Evolutionary conservation across 2,888 invertebrate genomes (phyloP).

Genomic region (Venusia cambrica): DNA sequence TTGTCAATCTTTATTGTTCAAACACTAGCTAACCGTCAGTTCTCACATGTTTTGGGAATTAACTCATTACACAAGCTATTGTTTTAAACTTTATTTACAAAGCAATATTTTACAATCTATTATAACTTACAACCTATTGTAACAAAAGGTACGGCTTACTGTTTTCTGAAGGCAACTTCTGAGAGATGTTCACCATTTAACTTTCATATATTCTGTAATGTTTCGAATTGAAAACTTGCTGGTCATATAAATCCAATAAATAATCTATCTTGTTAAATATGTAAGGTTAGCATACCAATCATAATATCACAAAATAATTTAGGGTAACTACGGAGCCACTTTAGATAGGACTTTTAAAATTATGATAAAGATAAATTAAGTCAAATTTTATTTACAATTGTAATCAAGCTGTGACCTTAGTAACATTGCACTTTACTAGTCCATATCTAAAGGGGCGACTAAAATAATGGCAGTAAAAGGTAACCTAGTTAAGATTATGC

Average conservation of each 20-base stretch:
- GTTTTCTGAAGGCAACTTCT: constrained; percentile 40
- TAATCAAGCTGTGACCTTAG: constrained; percentile 4
- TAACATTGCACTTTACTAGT: constrained; percentile 12
- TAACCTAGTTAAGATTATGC: constrained; percentile 42
- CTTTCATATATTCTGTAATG: too few species aligned
- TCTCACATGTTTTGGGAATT: constrained; percentile 41
- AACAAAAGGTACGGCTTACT: constrained; percentile 23
- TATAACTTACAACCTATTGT: constrained; percentile 63
- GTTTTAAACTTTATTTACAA: constrained; percentile 77
- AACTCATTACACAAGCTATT: constrained; percentile 54
- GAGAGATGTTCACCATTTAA: too few species aligned
- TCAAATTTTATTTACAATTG: constrained; percentile 14
- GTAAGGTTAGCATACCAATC: constrained; percentile 32
- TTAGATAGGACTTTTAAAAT: constrained; percentile 22
- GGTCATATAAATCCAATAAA: constrained; percentile 12
- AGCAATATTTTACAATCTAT: constrained; percentile 74
- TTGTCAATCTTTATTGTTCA: too few species aligned
- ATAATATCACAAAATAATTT: constrained; percentile 78
- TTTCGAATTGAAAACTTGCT: constrained; percentile 5
- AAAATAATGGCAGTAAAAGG: constrained; percentile 68
- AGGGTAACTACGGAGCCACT: constrained; percentile 72
- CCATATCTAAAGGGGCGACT: constrained; percentile 64
- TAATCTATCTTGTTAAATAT: constrained; percentile 14
- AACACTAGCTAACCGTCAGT: neutral
- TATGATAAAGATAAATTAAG: constrained; percentile 10